Evolutionary conservation across 2,888 invertebrate genomes (phyloP).

Genomic region (Pheosia tremula): DNA sequence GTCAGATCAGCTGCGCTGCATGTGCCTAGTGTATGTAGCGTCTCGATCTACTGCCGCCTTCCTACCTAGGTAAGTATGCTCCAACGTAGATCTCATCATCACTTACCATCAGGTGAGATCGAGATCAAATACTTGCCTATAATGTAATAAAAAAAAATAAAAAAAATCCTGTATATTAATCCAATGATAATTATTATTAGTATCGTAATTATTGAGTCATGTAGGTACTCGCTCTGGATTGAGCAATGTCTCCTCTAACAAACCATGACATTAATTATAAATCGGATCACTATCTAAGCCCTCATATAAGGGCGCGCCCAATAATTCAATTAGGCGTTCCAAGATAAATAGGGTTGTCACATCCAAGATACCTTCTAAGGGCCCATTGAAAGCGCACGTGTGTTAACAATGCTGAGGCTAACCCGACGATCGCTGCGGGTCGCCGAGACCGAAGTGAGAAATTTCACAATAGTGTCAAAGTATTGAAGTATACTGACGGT

Average conservation of each 20-base stretch:
- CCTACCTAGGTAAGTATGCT: too few species aligned
- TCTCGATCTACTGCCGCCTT: too few species aligned
- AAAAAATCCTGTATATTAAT: too few species aligned
- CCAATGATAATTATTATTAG: too few species aligned
- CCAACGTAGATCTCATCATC: too few species aligned
- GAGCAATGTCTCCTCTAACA: slow-evolving; percentile 25
- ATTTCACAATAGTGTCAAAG: slow-evolving; percentile 78
- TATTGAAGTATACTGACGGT: slow-evolving; percentile 72
- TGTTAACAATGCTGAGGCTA: slow-evolving; percentile 67
- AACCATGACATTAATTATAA: slow-evolving; percentile 51
- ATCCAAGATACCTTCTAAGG: slow-evolving; percentile 62
- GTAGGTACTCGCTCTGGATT: neutral
- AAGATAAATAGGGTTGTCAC: slow-evolving; percentile 75
- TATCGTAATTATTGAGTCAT: neutral
- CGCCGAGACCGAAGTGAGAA: slow-evolving; percentile 69
- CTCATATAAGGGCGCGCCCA: slow-evolving; percentile 60
- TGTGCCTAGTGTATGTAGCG: too few species aligned
- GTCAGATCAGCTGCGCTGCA: too few species aligned
- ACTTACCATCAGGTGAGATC: too few species aligned
- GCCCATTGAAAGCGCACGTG: slow-evolving; percentile 78
- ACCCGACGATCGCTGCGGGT: slow-evolving; percentile 73
- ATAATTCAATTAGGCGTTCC: slow-evolving; percentile 78
- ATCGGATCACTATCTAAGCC: slow-evolving; percentile 57
- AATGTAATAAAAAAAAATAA: too few species aligned
- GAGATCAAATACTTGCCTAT: too few species aligned